Conservation (phyloP, 2,888 invertebrate genomes). For the Ennomos fuscantarius region DNA sequence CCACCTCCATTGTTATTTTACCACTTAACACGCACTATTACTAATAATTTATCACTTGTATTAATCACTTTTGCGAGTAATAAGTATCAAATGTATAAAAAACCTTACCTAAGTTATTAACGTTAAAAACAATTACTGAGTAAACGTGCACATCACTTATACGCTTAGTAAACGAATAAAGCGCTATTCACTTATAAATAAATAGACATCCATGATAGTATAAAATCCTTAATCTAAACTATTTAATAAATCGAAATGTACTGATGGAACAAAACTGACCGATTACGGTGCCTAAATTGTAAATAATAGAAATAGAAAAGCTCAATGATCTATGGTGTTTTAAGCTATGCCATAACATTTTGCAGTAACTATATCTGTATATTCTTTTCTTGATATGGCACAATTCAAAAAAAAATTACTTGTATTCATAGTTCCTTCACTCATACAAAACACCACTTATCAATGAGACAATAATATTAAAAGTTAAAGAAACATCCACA, state of each 20-base stretch:
- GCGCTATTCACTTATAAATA: slow-evolving; percentile 77
- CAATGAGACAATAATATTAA: slow-evolving; percentile 53
- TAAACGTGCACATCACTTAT: slow-evolving; percentile 73
- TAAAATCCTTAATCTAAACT: slow-evolving; percentile 71
- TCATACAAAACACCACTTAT: slow-evolving; percentile 57
- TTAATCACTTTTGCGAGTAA: slow-evolving; percentile 78
- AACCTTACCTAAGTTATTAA: slow-evolving; percentile 74
- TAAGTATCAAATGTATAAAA: slow-evolving; percentile 84
- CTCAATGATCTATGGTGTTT: slow-evolving; percentile 68
- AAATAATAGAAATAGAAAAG: slow-evolving; percentile 16
- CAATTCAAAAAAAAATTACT: slow-evolving; percentile 61
- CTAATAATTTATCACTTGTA: slow-evolving; percentile 79
- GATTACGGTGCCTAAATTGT: slow-evolving; percentile 28
- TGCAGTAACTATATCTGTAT: slow-evolving; percentile 30
- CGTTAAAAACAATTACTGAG: slow-evolving; percentile 75
- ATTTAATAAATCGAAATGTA: slow-evolving; percentile 63
- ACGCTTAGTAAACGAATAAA: slow-evolving; percentile 70
- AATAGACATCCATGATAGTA: slow-evolving; percentile 80
- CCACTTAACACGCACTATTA: slow-evolving; percentile 73
- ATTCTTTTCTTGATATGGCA: slow-evolving; percentile 69
- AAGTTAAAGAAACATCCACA: slow-evolving; percentile 53
- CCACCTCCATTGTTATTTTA: slow-evolving; percentile 61
- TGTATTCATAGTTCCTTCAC: slow-evolving; percentile 42
- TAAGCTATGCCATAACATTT: slow-evolving; percentile 33
- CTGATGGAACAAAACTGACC: slow-evolving; percentile 50